Percentiles rank a stretch among this genome's conserved stretches.
Conservation (phyloP, 2,888 invertebrate genomes). For the Drosophila kuntzei region DNA sequence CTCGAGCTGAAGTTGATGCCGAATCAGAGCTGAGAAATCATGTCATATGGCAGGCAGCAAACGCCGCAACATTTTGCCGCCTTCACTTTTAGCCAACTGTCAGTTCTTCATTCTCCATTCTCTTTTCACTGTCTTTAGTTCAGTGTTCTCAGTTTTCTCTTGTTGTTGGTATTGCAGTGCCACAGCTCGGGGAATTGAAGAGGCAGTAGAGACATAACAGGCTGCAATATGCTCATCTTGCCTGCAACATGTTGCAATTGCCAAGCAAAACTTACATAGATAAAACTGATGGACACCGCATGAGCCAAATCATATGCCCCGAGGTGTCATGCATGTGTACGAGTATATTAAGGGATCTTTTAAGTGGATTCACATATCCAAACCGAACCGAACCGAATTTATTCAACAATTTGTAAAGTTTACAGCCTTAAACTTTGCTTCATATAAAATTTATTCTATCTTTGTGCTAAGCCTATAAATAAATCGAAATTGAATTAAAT, state of each 20-base stretch:
- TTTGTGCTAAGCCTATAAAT: background rate
- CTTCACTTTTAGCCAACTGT: slow-evolving; percentile 58
- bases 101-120: slow-evolving; percentile 18
- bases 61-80: slow-evolving; percentile 57
- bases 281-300: slow-evolving; percentile 43
- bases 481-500: too few species aligned
- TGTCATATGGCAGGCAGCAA: slow-evolving; percentile 67
- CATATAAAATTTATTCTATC: background rate
- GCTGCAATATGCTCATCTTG: slow-evolving; percentile 41
- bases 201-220: slow-evolving; percentile 29
- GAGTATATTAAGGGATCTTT: slow-evolving; percentile 18
- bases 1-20: slow-evolving; percentile 54
- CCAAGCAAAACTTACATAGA: slow-evolving; percentile 40
- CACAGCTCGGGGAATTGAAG: slow-evolving; percentile 14
- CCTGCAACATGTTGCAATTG: slow-evolving; percentile 48
- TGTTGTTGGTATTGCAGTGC: background rate
- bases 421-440: background rate
- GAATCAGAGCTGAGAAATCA: slow-evolving; percentile 73
- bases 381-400: background rate
- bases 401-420: background rate
- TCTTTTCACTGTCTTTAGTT: slow-evolving; percentile 4
- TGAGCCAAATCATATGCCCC: background rate
- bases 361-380: slow-evolving; percentile 11
- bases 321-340: slow-evolving; percentile 16
- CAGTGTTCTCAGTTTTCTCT: background rate